phyloP scores from a whole-genome alignment of 2,888 invertebrate genomes.

The Dicyrtoma fusca region DNA sequence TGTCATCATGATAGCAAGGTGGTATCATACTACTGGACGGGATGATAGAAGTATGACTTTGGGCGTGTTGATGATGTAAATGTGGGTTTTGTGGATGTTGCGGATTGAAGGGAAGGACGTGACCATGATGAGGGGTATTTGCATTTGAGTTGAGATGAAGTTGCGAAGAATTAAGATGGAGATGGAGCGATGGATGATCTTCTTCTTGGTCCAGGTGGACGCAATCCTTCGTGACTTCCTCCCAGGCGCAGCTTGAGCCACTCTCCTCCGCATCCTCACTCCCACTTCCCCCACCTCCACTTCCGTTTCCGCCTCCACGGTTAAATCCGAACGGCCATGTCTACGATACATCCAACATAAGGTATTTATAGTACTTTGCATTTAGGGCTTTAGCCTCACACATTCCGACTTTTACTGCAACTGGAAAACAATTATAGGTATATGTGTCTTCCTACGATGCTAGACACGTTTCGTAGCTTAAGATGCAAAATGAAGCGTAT shows the following conservation, averaged over 20 bases:
- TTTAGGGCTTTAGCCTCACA: no score
- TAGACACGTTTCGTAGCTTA: no score
- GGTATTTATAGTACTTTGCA: no score
- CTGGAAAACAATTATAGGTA: no score
- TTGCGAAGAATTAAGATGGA: constrained; percentile 26
- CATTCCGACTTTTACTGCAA: no score
- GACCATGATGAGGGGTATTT: background rate
- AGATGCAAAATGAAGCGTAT: no score
- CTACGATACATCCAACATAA: constrained; percentile 34
- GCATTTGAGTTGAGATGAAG: constrained; percentile 6
- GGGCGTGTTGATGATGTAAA: constrained; percentile 10
- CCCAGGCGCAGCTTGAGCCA: constrained; percentile 51
- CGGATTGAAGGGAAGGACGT: no score
- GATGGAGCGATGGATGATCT: constrained; percentile 25
- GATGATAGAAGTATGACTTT: background rate
- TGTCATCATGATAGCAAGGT: constrained; percentile 40
- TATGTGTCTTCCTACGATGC: no score
- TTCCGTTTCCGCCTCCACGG: constrained; percentile 52
- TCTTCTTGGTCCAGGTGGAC: constrained; percentile 52
- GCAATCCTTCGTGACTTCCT: constrained; percentile 52
- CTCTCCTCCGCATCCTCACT: constrained; percentile 48
- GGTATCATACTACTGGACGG: constrained; percentile 14
- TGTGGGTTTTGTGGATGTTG: no score
- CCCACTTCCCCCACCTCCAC: constrained; percentile 50
- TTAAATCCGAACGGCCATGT: constrained; percentile 56